phyloP scores from a whole-genome alignment of 2,797 vertebrate genomes.

The Limosa lapponica region DNA sequence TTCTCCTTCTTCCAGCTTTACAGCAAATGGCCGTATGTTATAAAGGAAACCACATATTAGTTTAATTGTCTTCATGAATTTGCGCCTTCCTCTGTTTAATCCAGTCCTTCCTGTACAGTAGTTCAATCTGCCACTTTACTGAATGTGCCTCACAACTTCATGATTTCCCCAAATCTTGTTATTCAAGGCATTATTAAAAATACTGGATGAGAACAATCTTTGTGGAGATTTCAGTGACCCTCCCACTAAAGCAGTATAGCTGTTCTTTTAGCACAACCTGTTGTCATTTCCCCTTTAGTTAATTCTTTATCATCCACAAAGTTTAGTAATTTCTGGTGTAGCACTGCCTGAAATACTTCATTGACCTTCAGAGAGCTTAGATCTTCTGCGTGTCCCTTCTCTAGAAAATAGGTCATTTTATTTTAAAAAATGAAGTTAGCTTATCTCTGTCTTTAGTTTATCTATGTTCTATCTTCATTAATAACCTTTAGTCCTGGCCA shows the following conservation, averaged over 20 bases:
- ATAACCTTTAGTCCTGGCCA: not conserved
- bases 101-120: not conserved
- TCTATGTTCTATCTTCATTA: not conserved
- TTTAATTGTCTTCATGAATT: not conserved
- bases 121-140: not conserved
- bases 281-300: not conserved
- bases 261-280: not conserved
- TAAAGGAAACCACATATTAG: not conserved
- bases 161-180: not conserved
- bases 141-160: not conserved
- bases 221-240: not conserved
- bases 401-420: slow-evolving; percentile 18
- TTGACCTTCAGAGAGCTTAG: slow-evolving; percentile 23
- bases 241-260: not conserved
- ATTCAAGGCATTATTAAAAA: not conserved
- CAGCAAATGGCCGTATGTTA: not conserved
- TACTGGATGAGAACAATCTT: not conserved
- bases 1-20: not conserved
- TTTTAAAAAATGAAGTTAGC: slow-evolving; percentile 24
- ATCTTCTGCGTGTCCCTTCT: not conserved
- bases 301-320: not conserved
- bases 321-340: not conserved
- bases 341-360: not conserved
- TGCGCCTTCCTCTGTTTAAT: not conserved
- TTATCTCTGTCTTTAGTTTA: not conserved